Conservation (phyloP, 2,888 invertebrate genomes). For the Schizotus pectinicornis region DNA sequence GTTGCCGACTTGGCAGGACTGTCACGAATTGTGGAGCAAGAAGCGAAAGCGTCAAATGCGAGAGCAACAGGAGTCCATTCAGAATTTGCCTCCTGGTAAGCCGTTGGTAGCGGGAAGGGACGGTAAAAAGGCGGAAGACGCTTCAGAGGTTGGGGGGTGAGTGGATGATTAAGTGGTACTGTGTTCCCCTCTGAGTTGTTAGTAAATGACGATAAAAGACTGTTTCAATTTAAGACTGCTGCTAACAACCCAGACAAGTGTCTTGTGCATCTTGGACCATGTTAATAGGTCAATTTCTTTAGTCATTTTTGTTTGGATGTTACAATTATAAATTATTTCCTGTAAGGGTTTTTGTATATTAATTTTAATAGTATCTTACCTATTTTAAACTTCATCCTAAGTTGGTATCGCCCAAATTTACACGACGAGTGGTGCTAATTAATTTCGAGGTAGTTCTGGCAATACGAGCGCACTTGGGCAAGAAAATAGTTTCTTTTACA, state of each 20-base stretch:
- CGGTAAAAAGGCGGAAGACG: conserved; percentile 54
- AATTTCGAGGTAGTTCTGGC: conserved; percentile 10
- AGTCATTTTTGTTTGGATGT: conserved; percentile 27
- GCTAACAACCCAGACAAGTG: conserved; percentile 31
- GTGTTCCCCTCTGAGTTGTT: conserved; percentile 41
- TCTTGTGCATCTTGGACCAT: conserved; percentile 34
- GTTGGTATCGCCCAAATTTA: conserved; percentile 15
- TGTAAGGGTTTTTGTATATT: conserved; percentile 21
- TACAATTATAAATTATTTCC: conserved; percentile 26
- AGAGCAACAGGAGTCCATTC: conserved; percentile 71
- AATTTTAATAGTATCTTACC: conserved; percentile 9
- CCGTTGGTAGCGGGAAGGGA: conserved; percentile 46
- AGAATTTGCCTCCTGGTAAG: conserved; percentile 58
- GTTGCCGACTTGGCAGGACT: conserved; percentile 96
- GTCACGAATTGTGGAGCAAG: conserved; percentile 99
- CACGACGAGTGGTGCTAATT: conserved; percentile 9
- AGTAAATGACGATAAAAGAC: conserved; percentile 19
- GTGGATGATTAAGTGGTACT: conserved; percentile 47
- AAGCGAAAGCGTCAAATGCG: conserved; percentile 85
- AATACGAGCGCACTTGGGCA: conserved; percentile 4
- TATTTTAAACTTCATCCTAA: conserved; percentile 7
- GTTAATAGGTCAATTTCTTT: conserved; percentile 25
- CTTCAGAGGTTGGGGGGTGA: conserved; percentile 65
- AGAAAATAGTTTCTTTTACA: conserved; percentile 4
- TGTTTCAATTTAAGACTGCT: neutral